Evolutionary conservation across 2,113 vertebrate species (phyloP), one percentile per base, ranked within the genome.

Genomic region (Emydura subglobosa): DNA sequence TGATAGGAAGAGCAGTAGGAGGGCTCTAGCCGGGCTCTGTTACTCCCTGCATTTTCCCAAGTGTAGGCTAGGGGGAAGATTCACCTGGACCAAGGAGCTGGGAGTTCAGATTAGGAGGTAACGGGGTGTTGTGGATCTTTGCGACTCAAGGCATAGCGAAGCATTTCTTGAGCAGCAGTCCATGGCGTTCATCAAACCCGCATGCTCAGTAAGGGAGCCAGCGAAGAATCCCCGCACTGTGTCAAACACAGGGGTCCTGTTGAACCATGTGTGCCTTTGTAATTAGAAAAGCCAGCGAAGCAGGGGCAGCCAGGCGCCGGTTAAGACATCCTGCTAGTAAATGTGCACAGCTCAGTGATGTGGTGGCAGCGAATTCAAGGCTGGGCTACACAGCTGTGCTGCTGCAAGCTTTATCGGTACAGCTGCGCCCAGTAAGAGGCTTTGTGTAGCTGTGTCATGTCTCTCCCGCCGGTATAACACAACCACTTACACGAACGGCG

Each of bases 81-180:
- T 34, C 14, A 65, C 16, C 61, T 65, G 61, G 27, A 17, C 12
- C 6, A 34, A 34, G 31, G 6, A 65, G 13, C 31, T 65, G 39
- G 39, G 39, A 42, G 39, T 74, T 42, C n/a, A 42, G n/a, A 21
- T 42, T 7, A 31, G 47, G 4, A 24, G 47, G 10, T 29, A 14
- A 59, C 12, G 7, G 16, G 27, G 0, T 17, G 53, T 42, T 78
- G 51, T 34, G 19, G 6, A 1, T 1, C 5, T 74, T 21, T 3
- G 42, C 68, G 24, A 42, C 68, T 12, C 68, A 74, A 39, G 9
- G 21, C 39, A 1, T 29, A 24, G 68, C 0, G 7, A 0, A 7
- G 22, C 49, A 5, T 24, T 1, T 42, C 59, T 47, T 3, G 2
- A 31, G 4, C 3, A 34, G 88, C 22, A 21, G n/a, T 55, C n/a